Percentiles rank a stretch among this genome's conserved stretches.
These are phyloP conservation scores for Acromyrmex charruanus DNA, from an alignment of 1,140 invertebrate species.

Conservation along the genomic window DNA sequence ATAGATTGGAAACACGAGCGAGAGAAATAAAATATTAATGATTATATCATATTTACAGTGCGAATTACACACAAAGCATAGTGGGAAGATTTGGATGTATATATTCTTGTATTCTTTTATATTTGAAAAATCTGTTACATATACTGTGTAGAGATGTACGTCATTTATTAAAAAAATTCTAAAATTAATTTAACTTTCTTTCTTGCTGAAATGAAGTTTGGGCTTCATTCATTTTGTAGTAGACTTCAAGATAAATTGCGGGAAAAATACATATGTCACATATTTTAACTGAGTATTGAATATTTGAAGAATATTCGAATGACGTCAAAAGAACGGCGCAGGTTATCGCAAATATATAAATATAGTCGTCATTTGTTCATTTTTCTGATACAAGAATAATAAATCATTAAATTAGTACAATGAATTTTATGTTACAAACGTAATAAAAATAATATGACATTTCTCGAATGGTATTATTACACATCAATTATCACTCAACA, in stretches of 20 bases:
- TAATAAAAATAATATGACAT: neutral
- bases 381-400: conserved; percentile 2
- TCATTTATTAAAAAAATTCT: neutral
- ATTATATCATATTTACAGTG: conserved; percentile 26
- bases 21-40: conserved; percentile 11
- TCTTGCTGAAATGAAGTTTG: neutral
- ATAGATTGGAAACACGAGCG: neutral
- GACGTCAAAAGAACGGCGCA: neutral
- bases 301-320: neutral
- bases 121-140: neutral
- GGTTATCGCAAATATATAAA: conserved; percentile 30
- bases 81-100: neutral
- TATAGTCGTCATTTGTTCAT: neutral
- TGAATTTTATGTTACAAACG: neutral
- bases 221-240: neutral
- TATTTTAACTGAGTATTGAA: neutral
- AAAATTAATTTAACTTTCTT: conserved; percentile 6
- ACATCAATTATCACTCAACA: neutral
- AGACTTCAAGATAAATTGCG: neutral
- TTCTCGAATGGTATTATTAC: neutral
- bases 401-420: neutral
- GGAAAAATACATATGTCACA: neutral
- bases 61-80: conserved; percentile 6
- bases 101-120: neutral
- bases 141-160: neutral